Percentiles rank a stretch among this genome's conserved stretches.
phyloP scores from a whole-genome alignment of 1,140 invertebrate species.

The Catajapyx aquilonaris region DNA sequence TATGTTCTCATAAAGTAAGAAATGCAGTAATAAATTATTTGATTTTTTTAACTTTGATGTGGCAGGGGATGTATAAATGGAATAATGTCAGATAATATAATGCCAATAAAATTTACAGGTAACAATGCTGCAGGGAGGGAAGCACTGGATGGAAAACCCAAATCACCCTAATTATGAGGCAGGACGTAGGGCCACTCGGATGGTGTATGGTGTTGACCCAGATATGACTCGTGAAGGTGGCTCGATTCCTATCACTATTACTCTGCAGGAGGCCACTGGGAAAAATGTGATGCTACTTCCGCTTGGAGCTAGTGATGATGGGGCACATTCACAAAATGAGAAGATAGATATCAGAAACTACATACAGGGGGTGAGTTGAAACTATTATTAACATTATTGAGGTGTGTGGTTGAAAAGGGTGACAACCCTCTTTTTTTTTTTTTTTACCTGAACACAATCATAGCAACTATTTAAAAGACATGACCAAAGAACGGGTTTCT shows the following conservation, averaged over 20 bases:
- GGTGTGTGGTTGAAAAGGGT: neutral
- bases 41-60: too few species aligned
- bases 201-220: constrained; percentile 79
- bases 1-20: too few species aligned
- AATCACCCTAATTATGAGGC: constrained; percentile 81
- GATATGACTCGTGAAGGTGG: constrained; percentile 90
- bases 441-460: neutral
- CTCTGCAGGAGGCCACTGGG: constrained; percentile 58
- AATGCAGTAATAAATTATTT: too few species aligned
- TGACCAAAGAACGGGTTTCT: neutral
- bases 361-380: constrained; percentile 64
- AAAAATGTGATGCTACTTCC: constrained; percentile 86
- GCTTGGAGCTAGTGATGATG: constrained; percentile 80
- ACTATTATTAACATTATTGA: constrained; percentile 1
- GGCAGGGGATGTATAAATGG: too few species aligned
- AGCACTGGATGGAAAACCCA: constrained; percentile 79
- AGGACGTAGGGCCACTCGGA: constrained; percentile 61
- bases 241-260: constrained; percentile 86
- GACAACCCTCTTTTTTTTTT: neutral
- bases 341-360: constrained; percentile 85
- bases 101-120: constrained; percentile 17
- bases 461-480: neutral
- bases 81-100: too few species aligned
- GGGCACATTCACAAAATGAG: constrained; percentile 96
- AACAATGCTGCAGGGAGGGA: constrained; percentile 61